Conservation (phyloP, 2,113 vertebrate species). For the Propithecus coquereli region DNA sequence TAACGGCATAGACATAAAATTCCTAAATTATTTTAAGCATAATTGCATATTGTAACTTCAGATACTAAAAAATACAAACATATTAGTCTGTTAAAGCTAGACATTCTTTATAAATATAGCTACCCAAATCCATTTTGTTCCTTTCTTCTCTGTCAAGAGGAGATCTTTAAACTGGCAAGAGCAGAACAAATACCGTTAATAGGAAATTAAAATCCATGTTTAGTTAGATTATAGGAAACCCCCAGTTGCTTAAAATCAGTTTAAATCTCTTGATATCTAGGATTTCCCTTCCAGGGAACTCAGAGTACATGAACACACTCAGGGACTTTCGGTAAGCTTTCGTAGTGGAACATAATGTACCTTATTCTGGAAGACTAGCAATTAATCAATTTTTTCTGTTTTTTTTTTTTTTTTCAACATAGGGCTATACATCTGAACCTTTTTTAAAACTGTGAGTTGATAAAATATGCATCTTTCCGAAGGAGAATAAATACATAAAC, state of each 20-base stretch:
- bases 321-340: neutral
- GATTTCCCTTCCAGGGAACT: neutral
- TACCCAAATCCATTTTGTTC: neutral
- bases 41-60: slow-evolving; percentile 15
- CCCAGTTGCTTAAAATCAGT: neutral
- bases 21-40: slow-evolving; percentile 5
- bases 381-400: neutral
- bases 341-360: neutral
- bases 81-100: neutral
- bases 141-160: neutral
- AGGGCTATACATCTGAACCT: neutral
- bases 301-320: neutral
- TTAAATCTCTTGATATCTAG: neutral
- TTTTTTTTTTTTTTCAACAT: neutral
- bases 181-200: neutral
- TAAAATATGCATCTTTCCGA: neutral
- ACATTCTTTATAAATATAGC: neutral
- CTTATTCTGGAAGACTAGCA: neutral
- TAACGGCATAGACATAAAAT: neutral
- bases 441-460: neutral
- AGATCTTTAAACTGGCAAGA: neutral
- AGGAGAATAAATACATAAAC: neutral
- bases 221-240: neutral
- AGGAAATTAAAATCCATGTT: neutral
- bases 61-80: neutral